Conservation (phyloP, 2,113 vertebrate species). For the Anas platyrhynchos region DNA sequence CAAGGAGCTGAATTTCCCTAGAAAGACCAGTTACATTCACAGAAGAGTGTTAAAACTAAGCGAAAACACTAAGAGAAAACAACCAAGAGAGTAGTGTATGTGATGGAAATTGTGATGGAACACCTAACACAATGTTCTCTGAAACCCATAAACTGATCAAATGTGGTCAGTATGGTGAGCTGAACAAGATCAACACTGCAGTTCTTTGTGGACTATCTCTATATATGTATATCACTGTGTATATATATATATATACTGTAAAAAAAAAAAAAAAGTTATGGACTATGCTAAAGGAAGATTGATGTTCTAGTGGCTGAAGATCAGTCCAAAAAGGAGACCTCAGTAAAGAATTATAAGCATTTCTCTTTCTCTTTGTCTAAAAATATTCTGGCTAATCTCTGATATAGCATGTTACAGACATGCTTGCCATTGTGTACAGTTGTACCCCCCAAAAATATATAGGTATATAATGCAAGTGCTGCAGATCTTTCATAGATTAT, state of each 20-base stretch:
- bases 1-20: not conserved
- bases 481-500: not conserved
- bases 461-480: not conserved
- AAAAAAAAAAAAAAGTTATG: not conserved
- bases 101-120: not conserved
- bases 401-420: fast-evolving
- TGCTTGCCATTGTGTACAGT: not conserved
- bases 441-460: not conserved
- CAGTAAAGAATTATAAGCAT: not conserved
- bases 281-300: not conserved
- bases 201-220: not conserved
- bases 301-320: not conserved
- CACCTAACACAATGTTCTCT: not conserved
- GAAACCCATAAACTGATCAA: not conserved
- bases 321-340: not conserved
- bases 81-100: not conserved
- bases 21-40: not conserved
- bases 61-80: not conserved
- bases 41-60: not conserved
- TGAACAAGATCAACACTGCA: not conserved
- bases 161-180: not conserved
- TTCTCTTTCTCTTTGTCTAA: not conserved
- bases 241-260: not conserved
- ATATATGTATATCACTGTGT: no score
- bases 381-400: not conserved